phyloP scores from a whole-genome alignment of 2,113 vertebrate genomes.

The Corythoichthys haematopterus region DNA sequence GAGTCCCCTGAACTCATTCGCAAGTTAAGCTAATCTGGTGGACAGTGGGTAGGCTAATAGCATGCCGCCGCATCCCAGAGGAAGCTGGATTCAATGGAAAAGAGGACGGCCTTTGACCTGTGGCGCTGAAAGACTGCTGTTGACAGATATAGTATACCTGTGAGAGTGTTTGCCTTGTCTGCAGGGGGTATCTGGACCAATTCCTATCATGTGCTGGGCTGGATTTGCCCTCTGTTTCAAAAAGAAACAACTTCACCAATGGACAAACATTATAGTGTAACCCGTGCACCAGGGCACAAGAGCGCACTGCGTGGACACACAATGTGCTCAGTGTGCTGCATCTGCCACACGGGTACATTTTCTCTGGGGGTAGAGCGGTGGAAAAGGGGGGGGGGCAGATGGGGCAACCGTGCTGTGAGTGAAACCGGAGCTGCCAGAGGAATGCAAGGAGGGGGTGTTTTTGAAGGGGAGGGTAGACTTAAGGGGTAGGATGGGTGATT shows the following conservation, averaged over 20 bases:
- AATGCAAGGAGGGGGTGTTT: conserved; percentile 62
- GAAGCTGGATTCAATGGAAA: conserved; percentile 61
- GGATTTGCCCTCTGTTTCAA: conserved; percentile 18
- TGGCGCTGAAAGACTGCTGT: conserved; percentile 60
- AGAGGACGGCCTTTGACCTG: conserved; percentile 60
- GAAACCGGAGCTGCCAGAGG: conserved; percentile 70
- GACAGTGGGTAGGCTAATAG: conserved; percentile 54
- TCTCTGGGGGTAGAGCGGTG: conserved; percentile 54
- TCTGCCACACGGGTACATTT: conserved; percentile 60
- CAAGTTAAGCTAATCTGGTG: conserved; percentile 48
- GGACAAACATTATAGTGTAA: conserved; percentile 50
- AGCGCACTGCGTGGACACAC: conserved; percentile 38
- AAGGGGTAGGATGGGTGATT: conserved; percentile 70
- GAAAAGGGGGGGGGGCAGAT: conserved; percentile 62
- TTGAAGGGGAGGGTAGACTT: conserved; percentile 55
- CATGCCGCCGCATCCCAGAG: conserved; percentile 57
- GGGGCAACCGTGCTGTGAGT: conserved; percentile 69
- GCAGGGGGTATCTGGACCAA: conserved; percentile 49
- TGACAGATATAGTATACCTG: conserved; percentile 73
- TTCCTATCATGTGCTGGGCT: conserved; percentile 32
- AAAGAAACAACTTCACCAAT: conserved; percentile 34
- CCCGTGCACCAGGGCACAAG: conserved; percentile 19
- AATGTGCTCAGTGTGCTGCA: conserved; percentile 53
- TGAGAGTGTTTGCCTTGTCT: conserved; percentile 69
- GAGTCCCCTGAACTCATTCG: conserved; percentile 32